Evolutionary conservation across 1,140 invertebrate genomes (phyloP), one percentile per base, ranked within the genome.

Genomic region (Whitmania pigra): DNA sequence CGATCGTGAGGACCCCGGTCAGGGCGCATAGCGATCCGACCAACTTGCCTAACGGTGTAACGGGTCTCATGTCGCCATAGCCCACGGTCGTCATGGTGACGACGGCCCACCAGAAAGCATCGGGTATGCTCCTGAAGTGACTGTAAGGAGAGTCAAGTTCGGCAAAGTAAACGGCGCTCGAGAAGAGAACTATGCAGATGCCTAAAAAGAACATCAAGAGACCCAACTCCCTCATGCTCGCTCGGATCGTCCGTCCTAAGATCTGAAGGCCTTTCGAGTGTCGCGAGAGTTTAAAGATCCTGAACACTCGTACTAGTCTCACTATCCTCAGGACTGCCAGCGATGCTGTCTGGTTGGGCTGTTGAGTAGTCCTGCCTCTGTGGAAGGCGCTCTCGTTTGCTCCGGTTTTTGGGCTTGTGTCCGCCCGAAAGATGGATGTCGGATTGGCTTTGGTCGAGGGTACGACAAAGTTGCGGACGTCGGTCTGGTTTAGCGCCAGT

Each of bases 171-270:
- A 97, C 93, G 78, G 93, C 92, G 84, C 91, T 93, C 78, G 92
- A 94, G 87, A 97, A 97, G 81, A 97, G 89, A 80, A 97, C 91
- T 83, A 97, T 92, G 85, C 94, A 93, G 91, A 89, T 82, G 86
- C 89, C 82, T 81, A 99, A 88, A 89, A 99, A 99, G 89, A 99
- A 99, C 87, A 99, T 98, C 85, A 99, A 90, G 83, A 99, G 88
- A 82, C 94, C 94, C 79, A 99, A 89, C 87, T 99, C 96, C 85
- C 95, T 89, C 91, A 98, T 96, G 80, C 94, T 97, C 81, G 97
- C 96, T 86, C 96, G 97, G 80, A 99, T 89, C 78, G 97, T 99
- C 82, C 96, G 89, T 57, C 81, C 82, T 18, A 83, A 77, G 71
- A 83, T 83, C 76, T 83, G 81, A n/a, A 83, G 77, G 72, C 81